phyloP scores from a whole-genome alignment of 1,140 invertebrate genomes.

The Dryas iulia region DNA sequence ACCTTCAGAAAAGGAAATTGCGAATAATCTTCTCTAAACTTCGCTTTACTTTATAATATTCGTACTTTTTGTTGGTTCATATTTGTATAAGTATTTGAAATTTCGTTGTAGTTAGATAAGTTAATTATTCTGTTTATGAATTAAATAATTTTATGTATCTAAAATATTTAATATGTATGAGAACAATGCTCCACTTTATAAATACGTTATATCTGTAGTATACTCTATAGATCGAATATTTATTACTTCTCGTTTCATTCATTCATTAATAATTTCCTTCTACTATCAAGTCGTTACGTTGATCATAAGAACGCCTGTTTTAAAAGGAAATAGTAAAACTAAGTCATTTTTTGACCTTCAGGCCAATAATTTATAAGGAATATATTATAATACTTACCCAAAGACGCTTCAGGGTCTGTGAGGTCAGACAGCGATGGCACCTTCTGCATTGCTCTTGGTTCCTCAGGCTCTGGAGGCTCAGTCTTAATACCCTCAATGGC shows the following conservation, averaged over 20 bases:
- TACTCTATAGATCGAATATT: too few species aligned
- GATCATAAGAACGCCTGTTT: not conserved
- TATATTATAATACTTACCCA: slow-evolving; percentile 85
- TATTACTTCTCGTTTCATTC: too few species aligned
- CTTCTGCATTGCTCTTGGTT: slow-evolving; percentile 87
- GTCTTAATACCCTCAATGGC: slow-evolving; percentile 87
- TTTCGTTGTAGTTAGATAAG: not conserved
- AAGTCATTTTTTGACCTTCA: not conserved
- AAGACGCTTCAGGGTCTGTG: slow-evolving; percentile 89
- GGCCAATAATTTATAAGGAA: not conserved
- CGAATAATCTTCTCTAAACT: slow-evolving; percentile 27
- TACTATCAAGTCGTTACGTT: too few species aligned
- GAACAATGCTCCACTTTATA: not conserved
- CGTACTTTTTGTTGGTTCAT: not conserved
- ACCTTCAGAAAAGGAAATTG: slow-evolving; percentile 38
- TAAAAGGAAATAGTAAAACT: not conserved
- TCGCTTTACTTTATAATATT: not conserved
- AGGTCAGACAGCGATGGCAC: slow-evolving; percentile 91
- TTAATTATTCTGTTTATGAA: not conserved
- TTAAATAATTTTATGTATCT: not conserved
- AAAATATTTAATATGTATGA: not conserved
- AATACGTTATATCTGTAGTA: too few species aligned
- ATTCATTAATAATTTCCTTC: too few species aligned
- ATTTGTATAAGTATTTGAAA: not conserved
- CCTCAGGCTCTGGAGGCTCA: slow-evolving; percentile 80